These are phyloP conservation scores for Corydoras maculifer DNA, from an alignment of 2,113 vertebrate species.

Conservation along the genomic window DNA sequence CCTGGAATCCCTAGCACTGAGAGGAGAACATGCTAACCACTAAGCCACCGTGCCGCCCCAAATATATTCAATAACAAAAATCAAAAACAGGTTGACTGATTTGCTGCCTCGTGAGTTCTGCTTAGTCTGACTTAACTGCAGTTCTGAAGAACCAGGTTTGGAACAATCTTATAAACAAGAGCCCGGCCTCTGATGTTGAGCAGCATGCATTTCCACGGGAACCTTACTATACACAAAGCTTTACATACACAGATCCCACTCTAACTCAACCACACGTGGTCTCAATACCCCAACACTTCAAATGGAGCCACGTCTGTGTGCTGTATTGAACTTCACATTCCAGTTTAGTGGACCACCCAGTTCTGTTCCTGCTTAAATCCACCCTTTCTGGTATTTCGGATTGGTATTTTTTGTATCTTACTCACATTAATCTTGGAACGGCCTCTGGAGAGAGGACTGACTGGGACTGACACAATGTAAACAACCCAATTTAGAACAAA, in stretches of 20 bases:
- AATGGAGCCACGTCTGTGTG: background rate
- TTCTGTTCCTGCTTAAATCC: background rate
- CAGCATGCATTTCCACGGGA: constrained; percentile 17
- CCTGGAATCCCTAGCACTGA: too few species aligned
- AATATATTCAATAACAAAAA: too few species aligned
- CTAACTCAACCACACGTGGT: background rate
- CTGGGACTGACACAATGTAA: background rate
- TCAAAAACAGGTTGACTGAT: too few species aligned
- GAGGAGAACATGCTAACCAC: too few species aligned
- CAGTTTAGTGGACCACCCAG: constrained; percentile 25
- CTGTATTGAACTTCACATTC: constrained; percentile 1
- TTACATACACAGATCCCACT: constrained; percentile 9
- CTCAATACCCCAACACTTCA: background rate
- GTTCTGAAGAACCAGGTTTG: constrained; percentile 15
- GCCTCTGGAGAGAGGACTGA: background rate
- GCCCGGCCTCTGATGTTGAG: constrained; percentile 9
- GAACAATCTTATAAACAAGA: constrained; percentile 38
- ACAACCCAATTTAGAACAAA: background rate
- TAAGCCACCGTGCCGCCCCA: too few species aligned
- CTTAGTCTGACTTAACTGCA: background rate
- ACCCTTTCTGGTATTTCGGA: background rate
- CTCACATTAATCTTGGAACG: background rate
- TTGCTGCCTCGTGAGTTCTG: too few species aligned
- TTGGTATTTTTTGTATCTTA: background rate
- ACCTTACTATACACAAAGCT: background rate